Base-by-base conservation (phyloP, 2,888 invertebrate genomes). In the Cancer borealis region DNA sequence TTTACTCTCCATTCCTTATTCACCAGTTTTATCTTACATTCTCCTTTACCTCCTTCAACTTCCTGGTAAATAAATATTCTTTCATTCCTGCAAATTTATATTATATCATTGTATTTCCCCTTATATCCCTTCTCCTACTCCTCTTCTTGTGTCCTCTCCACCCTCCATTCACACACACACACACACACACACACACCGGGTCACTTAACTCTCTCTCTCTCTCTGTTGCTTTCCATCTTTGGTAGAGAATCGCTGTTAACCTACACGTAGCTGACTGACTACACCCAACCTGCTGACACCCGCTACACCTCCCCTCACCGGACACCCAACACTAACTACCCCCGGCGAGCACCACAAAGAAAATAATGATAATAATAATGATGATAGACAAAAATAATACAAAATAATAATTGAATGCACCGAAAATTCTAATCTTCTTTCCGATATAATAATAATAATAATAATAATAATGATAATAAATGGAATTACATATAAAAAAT, bases 191-290 rank as follows among this genome's bases (percentile, higher is more conserved):
- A 30, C 84, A 84, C 84, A 39, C 84, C 39, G 73, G 73, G 73
- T 79, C 2, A 8, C 26, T 79, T 26, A 26, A 14, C 84, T 30
- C 84, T n/a, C 26, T 39, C 39, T 39, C 39, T 39, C 39, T 39
- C 39, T 39, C 26, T 73, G n/a, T 73, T 84, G 14, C 39, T 39
- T 84, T 39, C 30, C 84, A 12, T 84, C 84, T 84, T 84, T 84
- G 84, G 84, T 84, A 84, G 79, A 79, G 26, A 84, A 17, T 30
- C 30, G 39, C 84, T 39, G 39, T 39, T 84, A 84, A 84, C 84
- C 12, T 39, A 84, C 73, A 79, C 73, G 26, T 26, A 79, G 60
- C 60, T 26, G 5, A 5, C 73, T 79, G n/a, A n/a, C 21, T 79
- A 79, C 73, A 79, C 73, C 84, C 39, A 14, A 39, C 84, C 3